A percentile compares a stretch with the other conserved stretches of the same genome.
phyloP scores from a whole-genome alignment of 2,113 vertebrate genomes.

The Taxidea taxus region DNA sequence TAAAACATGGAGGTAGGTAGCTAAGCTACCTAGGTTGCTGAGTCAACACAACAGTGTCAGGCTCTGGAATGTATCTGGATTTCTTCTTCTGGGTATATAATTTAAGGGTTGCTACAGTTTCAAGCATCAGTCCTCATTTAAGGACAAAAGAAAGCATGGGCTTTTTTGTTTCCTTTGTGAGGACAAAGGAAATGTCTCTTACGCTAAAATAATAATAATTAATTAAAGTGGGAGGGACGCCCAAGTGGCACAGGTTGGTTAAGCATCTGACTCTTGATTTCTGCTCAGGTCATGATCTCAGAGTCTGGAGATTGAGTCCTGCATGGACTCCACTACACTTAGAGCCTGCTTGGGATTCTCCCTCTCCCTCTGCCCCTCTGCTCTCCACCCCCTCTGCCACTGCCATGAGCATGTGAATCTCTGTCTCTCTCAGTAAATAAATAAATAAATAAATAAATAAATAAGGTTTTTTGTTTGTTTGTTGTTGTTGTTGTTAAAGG shows the following conservation, averaged over 20 bases:
- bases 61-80: background rate
- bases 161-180: background rate
- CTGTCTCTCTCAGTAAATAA: background rate
- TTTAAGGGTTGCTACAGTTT: rapidly evolving
- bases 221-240: background rate
- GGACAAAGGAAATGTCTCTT: background rate
- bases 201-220: background rate
- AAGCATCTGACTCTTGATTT: background rate
- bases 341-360: background rate
- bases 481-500: background rate
- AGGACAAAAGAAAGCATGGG: background rate
- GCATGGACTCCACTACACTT: background rate
- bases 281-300: background rate
- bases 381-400: rapidly evolving
- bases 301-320: background rate
- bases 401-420: background rate
- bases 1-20: background rate
- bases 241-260: background rate
- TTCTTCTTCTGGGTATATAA: background rate
- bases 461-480: background rate
- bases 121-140: background rate
- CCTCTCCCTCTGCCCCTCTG: background rate
- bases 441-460: background rate
- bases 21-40: too few species aligned
- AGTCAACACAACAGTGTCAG: background rate